Base-by-base conservation (phyloP, 2,113 vertebrate species). In the Actenoides lindsayi region DNA sequence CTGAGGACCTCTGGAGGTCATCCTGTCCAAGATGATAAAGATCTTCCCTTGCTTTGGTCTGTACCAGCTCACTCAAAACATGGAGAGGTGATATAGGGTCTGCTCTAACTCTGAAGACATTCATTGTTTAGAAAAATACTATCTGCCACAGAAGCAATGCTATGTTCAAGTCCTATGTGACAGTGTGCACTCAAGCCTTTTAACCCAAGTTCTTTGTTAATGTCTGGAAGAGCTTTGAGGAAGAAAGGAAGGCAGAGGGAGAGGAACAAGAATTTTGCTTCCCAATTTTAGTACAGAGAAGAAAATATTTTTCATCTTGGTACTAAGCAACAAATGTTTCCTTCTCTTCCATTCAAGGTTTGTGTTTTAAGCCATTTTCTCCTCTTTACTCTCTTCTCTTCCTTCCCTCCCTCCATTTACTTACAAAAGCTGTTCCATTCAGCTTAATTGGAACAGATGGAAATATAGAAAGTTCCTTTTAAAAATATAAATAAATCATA, bases 381-480 rank as follows among this genome's bases (percentile, higher is more conserved):
- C 31, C 33, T 70, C 67, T 86, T 94, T 88, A 70, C 71, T 88
- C 77, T 27, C 10, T 69, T 90, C 28, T 65, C 6, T 76, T 87
- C 48, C 35, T 60, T 24, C 31, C 39, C 90, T 96, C 87, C 92
- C 89, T 94, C 86, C 60, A 96, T 97, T 97, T 98, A 97, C 85
- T 92, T 96, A 74, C 68, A 90, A 96, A 94, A 93, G 51, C 75
- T 93, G 85, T 88, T 96, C 75, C 71, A 93, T 92, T 96, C 96
- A 95, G 93, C 95, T 98, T 98, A 98, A 98, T 98, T 98, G 96
- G 97, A 98, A 98, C 96, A 98, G 93, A 97, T 97, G 96, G 97
- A 98, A 98, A 98, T 97, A 98, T 95, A 96, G 95, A 97, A 97
- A 93, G 80, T 90, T 96, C 53, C 83, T 97, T 98, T 98, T 87